These are phyloP conservation scores for Scylla paramamosain DNA, from an alignment of 1,140 invertebrate species.

Conservation along the genomic window DNA sequence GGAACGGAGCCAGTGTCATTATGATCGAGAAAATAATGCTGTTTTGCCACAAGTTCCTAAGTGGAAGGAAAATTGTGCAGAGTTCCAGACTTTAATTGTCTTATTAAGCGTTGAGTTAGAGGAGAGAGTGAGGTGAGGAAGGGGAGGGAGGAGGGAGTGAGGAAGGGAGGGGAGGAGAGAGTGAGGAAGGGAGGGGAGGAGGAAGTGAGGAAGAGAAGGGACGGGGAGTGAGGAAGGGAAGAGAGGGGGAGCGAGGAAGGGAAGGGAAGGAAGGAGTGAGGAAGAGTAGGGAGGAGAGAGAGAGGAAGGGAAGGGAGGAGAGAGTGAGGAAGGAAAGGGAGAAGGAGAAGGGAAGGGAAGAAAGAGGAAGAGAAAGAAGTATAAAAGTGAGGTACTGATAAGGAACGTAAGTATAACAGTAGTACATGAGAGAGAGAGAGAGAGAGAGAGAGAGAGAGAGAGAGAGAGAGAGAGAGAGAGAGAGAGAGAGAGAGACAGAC, in stretches of 20 bases:
- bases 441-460: neutral
- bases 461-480: neutral
- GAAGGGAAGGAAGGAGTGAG: neutral
- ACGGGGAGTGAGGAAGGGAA: neutral
- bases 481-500: neutral
- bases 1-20: neutral
- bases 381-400: neutral
- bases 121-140: neutral
- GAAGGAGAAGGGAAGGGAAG: neutral
- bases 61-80: conserved; percentile 23
- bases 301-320: neutral
- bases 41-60: conserved; percentile 35
- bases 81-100: conserved; percentile 28
- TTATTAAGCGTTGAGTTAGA: conserved; percentile 23
- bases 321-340: too few species aligned
- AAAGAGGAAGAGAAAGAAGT: neutral
- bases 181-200: neutral
- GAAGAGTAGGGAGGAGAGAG: neutral
- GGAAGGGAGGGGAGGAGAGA: neutral
- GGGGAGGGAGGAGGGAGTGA: neutral
- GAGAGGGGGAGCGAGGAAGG: too few species aligned
- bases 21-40: neutral
- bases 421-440: too few species aligned
- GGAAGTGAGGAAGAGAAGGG: neutral
- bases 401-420: neutral